Base-by-base conservation (phyloP, 2,113 vertebrate species). In the Laticauda colubrina region DNA sequence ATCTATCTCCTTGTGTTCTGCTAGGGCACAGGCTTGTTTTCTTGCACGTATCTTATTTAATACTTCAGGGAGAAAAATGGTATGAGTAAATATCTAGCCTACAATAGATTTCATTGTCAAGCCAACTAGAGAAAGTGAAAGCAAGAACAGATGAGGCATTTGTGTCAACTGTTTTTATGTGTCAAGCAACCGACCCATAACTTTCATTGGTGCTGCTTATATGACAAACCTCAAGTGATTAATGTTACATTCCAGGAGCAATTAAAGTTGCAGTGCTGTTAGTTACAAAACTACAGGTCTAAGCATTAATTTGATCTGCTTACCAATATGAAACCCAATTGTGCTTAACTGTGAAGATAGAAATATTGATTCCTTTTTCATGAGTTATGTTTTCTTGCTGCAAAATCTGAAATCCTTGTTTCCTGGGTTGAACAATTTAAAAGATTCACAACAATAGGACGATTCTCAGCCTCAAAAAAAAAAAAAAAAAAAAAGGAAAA, bases 341-440 rank as follows among this genome's bases (percentile, higher is more conserved):
- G 96, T 93, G 90, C 92, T 94, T 95, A 95, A 95, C 91, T 0
- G 0, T 85, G 91, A 95, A 90, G 91, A 51, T 20, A 61, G 39
- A 95, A 95, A 93, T 93, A 95, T 94, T 69, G 96, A 96, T 94
- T 96, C 0, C 0, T 48, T 94, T 34, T 86, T 95, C 87, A 5
- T 90, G 89, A 96, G 90, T 96, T 96, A 95, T 81, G 45, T 56
- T 95, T 93, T 95, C 93, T 90, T 48, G 55, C 81, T 54, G 85
- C 94, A 96, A 96, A 96, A 91, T 95, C 94, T 93, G 59, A 95
- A 95, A 85, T 94, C 91, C 95, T 75, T 93, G 85, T 95, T 96
- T 96, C 94, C 87, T 94, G 53, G 43, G 87, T 93, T 91, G 95
- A 97, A 94, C 95, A 95, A 97, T 97, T 96, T 94, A 96, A 96